Base-by-base conservation (phyloP, 2,113 vertebrate species). In the Brachionichthys hirsutus region DNA sequence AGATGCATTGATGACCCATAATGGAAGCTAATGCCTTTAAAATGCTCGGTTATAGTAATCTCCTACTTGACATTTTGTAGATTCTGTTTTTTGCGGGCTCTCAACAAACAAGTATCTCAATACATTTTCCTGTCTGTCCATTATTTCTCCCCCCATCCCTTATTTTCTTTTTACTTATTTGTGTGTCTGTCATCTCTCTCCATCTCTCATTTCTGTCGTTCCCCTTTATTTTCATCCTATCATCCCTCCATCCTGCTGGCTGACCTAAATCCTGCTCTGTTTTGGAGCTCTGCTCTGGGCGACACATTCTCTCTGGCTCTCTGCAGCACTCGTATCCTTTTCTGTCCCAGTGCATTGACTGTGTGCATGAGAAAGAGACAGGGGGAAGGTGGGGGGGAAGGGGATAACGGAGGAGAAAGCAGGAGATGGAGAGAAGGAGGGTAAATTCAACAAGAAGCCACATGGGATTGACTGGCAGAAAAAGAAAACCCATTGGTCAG, bases 211-310 rank as follows among this genome's bases (percentile, higher is more conserved):
- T 68, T 80, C 77, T 70, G 70, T 72, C 65, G 70, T 45, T 70
- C 54, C 64, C 61, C 74, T 82, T 82, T 54, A 63, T 85, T 80
- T 67, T 36, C 70, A 54, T 75, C 70, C 34, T 42, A 52, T 79
- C 78, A 80, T 74, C 80, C 80, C 56, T 77, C 71, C 67, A 67
- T 84, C 64, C 80, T 67, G 70, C 72, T 82, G 75, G 79, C 62
- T 91, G 90, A 92, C 89, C 88, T 89, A 88, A 85, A 91, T 90
- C 80, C 75, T 72, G 61, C 54, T 55, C 80, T 73, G 73, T 81
- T 85, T 82, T 73, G 72, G 67, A 82, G 82, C 73, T 61, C 44
- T 67, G 65, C 77, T 85, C 75, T 80, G 82, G 82, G 82, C 61
- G 46, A 72, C 66, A 62, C 77, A 83, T 65, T 80, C 70, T 83